Percentiles rank a stretch among this genome's conserved stretches.
Conservation (phyloP, 1,140 invertebrate species). For the Gryllus bimaculatus region DNA sequence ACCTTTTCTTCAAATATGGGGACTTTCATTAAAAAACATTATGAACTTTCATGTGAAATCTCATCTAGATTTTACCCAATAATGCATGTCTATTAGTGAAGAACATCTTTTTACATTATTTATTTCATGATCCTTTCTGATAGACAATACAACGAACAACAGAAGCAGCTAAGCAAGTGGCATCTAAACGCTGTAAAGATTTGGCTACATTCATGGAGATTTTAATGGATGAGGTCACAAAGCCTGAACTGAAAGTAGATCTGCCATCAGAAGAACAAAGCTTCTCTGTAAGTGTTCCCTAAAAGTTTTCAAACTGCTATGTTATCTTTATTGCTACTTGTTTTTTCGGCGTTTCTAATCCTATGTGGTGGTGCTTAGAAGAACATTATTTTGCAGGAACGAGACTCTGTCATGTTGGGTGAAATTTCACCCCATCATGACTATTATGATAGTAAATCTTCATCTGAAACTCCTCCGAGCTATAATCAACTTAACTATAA, state of each 20-base stretch:
- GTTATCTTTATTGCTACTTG: background rate
- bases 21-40: too few species aligned
- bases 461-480: conserved; percentile 68
- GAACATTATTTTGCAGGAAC: conserved; percentile 46
- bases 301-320: background rate
- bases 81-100: background rate
- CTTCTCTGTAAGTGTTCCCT: conserved; percentile 41
- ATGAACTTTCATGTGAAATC: too few species aligned
- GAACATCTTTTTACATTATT: background rate
- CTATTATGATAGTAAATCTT: conserved; percentile 68
- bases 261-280: conserved; percentile 34
- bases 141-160: background rate
- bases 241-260: conserved; percentile 39
- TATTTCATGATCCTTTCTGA: background rate
- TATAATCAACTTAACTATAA: conserved; percentile 83
- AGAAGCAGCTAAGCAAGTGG: conserved; percentile 31
- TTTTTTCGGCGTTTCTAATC: background rate
- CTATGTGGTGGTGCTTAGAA: background rate
- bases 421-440: conserved; percentile 80
- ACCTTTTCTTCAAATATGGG: too few species aligned
- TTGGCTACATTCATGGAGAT: conserved; percentile 64
- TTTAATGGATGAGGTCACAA: conserved; percentile 52
- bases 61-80: too few species aligned
- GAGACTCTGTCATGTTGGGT: conserved; percentile 71
- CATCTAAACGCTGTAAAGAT: conserved; percentile 58